Conservation (phyloP, 1,140 invertebrate species). For the Alviniconcha marisindica region DNA sequence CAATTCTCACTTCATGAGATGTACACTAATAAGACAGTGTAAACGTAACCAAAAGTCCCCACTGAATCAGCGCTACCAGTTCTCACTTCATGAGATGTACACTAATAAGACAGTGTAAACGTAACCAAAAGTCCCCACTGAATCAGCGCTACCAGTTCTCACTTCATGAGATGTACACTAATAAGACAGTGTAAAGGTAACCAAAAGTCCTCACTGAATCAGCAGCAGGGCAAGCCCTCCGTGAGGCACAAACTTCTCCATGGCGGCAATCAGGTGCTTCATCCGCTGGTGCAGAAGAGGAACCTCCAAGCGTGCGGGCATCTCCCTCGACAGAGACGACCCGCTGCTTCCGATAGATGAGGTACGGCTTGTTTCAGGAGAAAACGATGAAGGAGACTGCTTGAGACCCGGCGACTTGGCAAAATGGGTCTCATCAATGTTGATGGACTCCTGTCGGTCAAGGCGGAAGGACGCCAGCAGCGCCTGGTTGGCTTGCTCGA, state of each 20-base stretch:
- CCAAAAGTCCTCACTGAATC: conserved; percentile 52
- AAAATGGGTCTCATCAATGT: conserved; percentile 32
- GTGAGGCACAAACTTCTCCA: conserved; percentile 63
- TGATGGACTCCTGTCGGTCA: conserved; percentile 32
- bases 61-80: no score
- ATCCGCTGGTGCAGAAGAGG: conserved; percentile 60
- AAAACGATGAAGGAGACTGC: conserved; percentile 9
- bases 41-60: no score
- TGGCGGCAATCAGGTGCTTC: conserved; percentile 61
- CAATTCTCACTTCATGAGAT: neutral
- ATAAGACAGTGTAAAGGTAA: no score
- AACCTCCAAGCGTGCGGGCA: conserved; percentile 2
- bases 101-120: no score
- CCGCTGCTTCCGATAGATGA: conserved; percentile 17
- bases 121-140: no score
- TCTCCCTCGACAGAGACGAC: conserved; percentile 12
- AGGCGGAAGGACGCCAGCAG: conserved; percentile 21
- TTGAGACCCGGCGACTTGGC: neutral
- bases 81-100: no score
- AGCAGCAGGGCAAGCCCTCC: conserved; percentile 56
- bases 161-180: no score
- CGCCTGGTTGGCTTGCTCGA: conserved; percentile 29
- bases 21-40: neutral
- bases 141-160: no score
- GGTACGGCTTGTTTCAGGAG: conserved; percentile 26